Conservation (phyloP, 2,113 vertebrate genomes). For the Miniopterus natalensis region DNA sequence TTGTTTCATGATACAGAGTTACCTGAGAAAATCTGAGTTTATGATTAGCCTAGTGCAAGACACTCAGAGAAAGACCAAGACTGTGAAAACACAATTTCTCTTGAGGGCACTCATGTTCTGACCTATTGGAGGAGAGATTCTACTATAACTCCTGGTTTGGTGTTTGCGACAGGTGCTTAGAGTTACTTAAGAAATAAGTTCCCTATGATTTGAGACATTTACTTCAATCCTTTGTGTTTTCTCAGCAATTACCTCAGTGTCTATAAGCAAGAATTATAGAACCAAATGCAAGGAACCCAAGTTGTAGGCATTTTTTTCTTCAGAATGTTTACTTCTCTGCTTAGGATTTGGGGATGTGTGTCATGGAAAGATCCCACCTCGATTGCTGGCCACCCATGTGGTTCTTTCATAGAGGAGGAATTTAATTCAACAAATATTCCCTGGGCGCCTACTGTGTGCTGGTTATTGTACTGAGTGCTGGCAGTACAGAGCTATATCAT, state of each 20-base stretch:
- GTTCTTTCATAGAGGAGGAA: background rate
- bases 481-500: background rate
- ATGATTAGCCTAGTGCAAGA: background rate
- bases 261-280: background rate
- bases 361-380: background rate
- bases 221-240: constrained; percentile 18
- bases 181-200: constrained; percentile 11
- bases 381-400: background rate
- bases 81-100: background rate
- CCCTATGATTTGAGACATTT: background rate
- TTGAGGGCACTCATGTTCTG: background rate
- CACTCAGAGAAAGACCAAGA: background rate
- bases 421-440: background rate
- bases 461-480: background rate
- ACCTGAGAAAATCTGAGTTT: background rate
- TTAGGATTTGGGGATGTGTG: background rate
- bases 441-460: background rate
- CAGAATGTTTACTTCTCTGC: background rate
- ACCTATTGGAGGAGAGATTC: background rate
- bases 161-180: background rate
- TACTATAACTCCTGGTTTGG: background rate
- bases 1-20: background rate
- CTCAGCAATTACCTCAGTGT: background rate
- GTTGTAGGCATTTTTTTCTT: background rate
- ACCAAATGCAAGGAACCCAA: background rate